These are phyloP conservation scores for Amblyjoppa proteus DNA, from an alignment of 2,888 invertebrate genomes.

Conservation along the genomic window DNA sequence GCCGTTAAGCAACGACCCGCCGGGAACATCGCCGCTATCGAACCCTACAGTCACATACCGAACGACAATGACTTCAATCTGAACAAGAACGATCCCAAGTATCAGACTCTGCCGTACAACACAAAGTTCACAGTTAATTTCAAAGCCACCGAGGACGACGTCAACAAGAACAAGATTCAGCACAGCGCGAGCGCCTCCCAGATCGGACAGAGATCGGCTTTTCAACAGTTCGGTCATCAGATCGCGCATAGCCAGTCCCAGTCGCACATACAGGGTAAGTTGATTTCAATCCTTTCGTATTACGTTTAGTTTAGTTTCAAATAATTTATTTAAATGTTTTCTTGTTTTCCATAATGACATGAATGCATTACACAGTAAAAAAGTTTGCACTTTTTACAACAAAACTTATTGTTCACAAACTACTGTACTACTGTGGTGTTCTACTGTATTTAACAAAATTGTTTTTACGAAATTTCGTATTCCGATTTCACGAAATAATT, in stretches of 20 bases:
- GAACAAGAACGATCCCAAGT: slow-evolving; percentile 95
- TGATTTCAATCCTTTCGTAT: not conserved
- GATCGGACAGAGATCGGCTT: slow-evolving; percentile 79
- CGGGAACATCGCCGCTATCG: slow-evolving; percentile 94
- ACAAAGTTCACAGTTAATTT: slow-evolving; percentile 92
- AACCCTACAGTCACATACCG: slow-evolving; percentile 95
- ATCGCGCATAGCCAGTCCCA: slow-evolving; percentile 84
- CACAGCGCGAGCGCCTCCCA: slow-evolving; percentile 84
- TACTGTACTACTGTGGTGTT: no score
- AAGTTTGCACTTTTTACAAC: not conserved
- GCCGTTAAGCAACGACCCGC: slow-evolving; percentile 86
- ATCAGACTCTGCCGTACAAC: slow-evolving; percentile 96
- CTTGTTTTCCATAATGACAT: no score
- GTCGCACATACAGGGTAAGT: slow-evolving; percentile 82
- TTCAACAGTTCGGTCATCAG: slow-evolving; percentile 83
- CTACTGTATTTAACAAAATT: no score
- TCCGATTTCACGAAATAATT: no score
- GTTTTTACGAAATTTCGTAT: no score
- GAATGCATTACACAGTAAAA: no score
- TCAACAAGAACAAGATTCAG: slow-evolving; percentile 83
- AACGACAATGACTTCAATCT: slow-evolving; percentile 90
- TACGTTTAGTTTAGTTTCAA: not conserved
- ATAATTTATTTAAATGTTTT: not conserved
- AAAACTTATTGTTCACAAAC: no score
- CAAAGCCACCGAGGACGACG: slow-evolving; percentile 83